Conservation (phyloP, 1,140 invertebrate species). For the Venturia canescens region DNA sequence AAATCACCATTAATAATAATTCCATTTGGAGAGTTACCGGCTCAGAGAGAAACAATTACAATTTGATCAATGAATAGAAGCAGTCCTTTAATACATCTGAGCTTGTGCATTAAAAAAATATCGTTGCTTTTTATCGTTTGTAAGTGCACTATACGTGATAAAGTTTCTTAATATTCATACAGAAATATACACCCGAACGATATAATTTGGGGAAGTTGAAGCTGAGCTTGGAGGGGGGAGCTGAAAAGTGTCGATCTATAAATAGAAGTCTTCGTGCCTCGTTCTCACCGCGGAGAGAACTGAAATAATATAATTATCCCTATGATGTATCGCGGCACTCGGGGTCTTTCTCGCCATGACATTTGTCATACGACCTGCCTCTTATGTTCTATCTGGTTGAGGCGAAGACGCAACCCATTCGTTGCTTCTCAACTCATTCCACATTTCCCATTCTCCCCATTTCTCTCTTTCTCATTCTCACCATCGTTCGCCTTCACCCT, state of each 20-base stretch:
- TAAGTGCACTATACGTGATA: too few species aligned
- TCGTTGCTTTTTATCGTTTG: too few species aligned
- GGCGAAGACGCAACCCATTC: conserved; percentile 56
- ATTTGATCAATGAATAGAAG: too few species aligned
- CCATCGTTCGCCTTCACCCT: not conserved
- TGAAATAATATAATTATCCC: conserved; percentile 72
- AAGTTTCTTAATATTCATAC: too few species aligned
- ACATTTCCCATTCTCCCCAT: conserved; percentile 21
- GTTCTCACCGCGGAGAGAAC: conserved; percentile 52
- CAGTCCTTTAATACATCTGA: too few species aligned
- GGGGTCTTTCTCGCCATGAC: conserved; percentile 62
- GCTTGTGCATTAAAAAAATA: too few species aligned
- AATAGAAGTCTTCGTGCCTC: conserved; percentile 56
- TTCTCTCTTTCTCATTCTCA: not conserved
- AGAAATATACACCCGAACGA: not conserved
- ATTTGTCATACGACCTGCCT: conserved; percentile 62
- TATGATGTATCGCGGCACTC: conserved; percentile 66
- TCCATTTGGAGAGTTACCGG: too few species aligned
- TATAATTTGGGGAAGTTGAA: not conserved
- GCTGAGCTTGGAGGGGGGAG: not conserved
- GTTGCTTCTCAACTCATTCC: conserved; percentile 46
- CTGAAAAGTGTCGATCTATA: conserved; percentile 57
- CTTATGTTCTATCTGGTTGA: conserved; percentile 43
- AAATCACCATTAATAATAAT: too few species aligned
- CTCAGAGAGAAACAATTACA: too few species aligned